Base-by-base conservation (phyloP, 64 coral and sea anemone genomes). In the Platygyra sinensis region DNA sequence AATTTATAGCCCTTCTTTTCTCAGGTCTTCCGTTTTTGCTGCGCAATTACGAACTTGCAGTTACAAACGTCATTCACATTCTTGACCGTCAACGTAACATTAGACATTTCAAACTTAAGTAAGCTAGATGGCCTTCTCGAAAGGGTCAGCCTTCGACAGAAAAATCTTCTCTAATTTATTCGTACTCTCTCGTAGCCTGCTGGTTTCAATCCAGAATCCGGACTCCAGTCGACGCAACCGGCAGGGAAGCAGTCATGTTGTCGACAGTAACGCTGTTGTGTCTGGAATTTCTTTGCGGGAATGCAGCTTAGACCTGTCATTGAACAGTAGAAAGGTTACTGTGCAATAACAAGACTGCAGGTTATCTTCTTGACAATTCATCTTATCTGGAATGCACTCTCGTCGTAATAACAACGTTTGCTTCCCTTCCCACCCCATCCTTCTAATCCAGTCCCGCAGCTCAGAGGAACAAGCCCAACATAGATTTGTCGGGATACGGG, bases 11-110 rank as follows among this genome's bases (percentile, higher is more conserved):
- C 4, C 10, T 25, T n/a, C 4, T 69, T n/a, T 27, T 20, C 25
- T 85, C 71, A 27, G 42, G 24, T 85, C 30, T 85, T 85, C 81
- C 81, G 36, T 36, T 71, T 49, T 85, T 18, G 79, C 27, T 81
- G 54, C 29, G 4, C 71, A 73, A 30, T 20, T 52, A 38, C 42
- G 1, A 77, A 9, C 10, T n/a, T 8, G 8, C 10, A 55, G 29
- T 14, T 61, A 60, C 27, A 80, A 80, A 80, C 2, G 55, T 60
- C 52, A 61, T 80, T 32, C 3, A 10, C 28, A 55, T 80, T 85
- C 24, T 71, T 27, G 39, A 25, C 76, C 14, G 13, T 57, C 1
- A 39, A 9, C 16, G 76, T 51, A 62, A 80, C 24, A 60, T 27
- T 62, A 80, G 52, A 27, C 54, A 61, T 60, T 17, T 12, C 15